phyloP scores from a whole-genome alignment of 2,888 invertebrate species.

The Calameuta idolon region DNA sequence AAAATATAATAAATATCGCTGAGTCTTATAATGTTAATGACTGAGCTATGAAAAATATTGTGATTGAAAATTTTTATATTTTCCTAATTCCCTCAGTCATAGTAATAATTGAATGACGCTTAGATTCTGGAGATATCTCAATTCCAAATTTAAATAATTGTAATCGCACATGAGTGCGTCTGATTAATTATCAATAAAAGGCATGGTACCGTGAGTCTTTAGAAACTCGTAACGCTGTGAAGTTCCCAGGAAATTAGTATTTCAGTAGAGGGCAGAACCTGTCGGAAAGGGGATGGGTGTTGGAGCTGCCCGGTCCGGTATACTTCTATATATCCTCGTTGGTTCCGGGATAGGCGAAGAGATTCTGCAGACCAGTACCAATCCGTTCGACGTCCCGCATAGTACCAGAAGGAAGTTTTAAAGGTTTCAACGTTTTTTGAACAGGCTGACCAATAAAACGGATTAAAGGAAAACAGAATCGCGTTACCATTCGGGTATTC shows the following conservation, averaged over 20 bases:
- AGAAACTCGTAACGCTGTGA: neutral
- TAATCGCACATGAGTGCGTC: neutral
- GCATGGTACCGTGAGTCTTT: neutral
- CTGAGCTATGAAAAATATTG: neutral
- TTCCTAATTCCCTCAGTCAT: neutral
- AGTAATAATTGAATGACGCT: neutral
- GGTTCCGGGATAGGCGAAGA: neutral
- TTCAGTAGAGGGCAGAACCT: neutral
- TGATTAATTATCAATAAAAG: neutral
- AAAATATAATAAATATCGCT: neutral
- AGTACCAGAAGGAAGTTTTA: neutral
- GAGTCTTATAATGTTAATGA: neutral
- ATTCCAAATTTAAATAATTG: neutral
- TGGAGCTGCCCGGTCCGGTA: neutral
- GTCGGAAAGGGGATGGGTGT: neutral
- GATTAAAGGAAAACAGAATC: neutral
- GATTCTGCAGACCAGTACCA: neutral
- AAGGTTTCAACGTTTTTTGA: neutral
- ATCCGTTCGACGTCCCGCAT: neutral
- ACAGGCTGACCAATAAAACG: neutral
- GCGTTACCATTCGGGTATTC: neutral
- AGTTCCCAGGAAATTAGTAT: neutral
- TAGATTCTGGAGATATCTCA: neutral
- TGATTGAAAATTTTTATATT: neutral
- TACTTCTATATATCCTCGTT: neutral